Evolutionary conservation across 2,888 invertebrate genomes (phyloP).

Genomic region (Amphipyra berbera): DNA sequence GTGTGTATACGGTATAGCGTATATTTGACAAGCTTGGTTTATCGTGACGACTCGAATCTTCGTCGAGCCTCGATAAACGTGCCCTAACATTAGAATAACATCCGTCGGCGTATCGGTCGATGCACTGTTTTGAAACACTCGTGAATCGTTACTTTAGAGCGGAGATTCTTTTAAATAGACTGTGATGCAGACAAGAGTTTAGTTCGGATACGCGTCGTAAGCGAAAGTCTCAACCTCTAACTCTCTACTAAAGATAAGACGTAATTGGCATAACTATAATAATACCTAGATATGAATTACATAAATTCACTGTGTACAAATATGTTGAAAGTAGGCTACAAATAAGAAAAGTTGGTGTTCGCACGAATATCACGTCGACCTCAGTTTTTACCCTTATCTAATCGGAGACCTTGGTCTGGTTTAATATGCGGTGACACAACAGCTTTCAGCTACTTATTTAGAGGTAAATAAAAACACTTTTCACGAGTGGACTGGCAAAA

Average conservation of each 20-base stretch:
- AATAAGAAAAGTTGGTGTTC: constrained; percentile 4
- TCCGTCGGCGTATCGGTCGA: constrained; percentile 43
- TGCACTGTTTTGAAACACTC: constrained; percentile 46
- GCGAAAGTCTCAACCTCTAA: constrained; percentile 37
- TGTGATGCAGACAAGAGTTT: background rate
- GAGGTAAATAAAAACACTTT: constrained; percentile 29
- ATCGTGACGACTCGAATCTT: constrained; percentile 12
- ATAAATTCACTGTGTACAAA: constrained; percentile 20
- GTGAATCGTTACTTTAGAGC: constrained; percentile 8
- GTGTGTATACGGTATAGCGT: background rate
- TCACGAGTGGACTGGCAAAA: background rate
- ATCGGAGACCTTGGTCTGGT: constrained; percentile 66
- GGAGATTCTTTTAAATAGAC: constrained; percentile 12
- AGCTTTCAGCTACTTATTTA: constrained; percentile 12
- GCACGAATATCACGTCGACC: constrained; percentile 41
- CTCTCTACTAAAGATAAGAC: constrained; percentile 24
- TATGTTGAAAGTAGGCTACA: background rate
- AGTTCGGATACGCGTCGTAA: constrained; percentile 7
- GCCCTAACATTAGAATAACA: constrained; percentile 38
- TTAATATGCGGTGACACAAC: constrained; percentile 30
- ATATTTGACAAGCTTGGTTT: constrained; percentile 6
- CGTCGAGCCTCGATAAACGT: constrained; percentile 26
- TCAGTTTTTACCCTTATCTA: constrained; percentile 63
- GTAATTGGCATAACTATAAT: constrained; percentile 7
- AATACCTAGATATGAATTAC: constrained; percentile 8